These are phyloP conservation scores for Panorpa germanica DNA, from an alignment of 2,888 invertebrate species.

Conservation along the genomic window DNA sequence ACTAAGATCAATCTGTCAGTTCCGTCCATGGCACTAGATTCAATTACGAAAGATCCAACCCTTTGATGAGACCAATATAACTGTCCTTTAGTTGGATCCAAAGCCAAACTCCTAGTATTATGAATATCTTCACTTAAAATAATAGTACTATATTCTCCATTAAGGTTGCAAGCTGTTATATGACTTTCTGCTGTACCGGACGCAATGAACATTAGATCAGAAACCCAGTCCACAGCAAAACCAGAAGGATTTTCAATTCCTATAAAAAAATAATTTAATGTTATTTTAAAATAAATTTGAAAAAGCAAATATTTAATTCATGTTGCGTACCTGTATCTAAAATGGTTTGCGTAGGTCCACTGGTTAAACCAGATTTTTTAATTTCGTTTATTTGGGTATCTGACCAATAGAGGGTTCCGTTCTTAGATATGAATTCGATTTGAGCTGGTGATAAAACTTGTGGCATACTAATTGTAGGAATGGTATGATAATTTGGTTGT, in stretches of 20 bases:
- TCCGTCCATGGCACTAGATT: slow-evolving; percentile 48
- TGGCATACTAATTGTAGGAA: slow-evolving; percentile 60
- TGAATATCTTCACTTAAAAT: slow-evolving; percentile 21
- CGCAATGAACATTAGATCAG: slow-evolving; percentile 54
- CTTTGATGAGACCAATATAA: slow-evolving; percentile 35
- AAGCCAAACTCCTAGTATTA: slow-evolving; percentile 43
- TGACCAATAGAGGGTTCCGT: slow-evolving; percentile 57
- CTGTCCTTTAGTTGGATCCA: slow-evolving; percentile 43
- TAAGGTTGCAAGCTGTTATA: slow-evolving; percentile 50
- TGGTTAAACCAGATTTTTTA: slow-evolving; percentile 43
- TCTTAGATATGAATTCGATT: slow-evolving; percentile 46
- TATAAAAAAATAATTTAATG: slow-evolving; percentile 7
- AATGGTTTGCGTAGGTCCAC: slow-evolving; percentile 47
- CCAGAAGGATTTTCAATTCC: slow-evolving; percentile 27
- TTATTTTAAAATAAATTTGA: background rate
- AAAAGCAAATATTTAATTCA: slow-evolving; percentile 2
- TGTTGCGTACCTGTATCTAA: slow-evolving; percentile 44
- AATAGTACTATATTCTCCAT: slow-evolving; percentile 47
- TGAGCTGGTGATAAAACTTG: slow-evolving; percentile 49
- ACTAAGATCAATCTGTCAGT: slow-evolving; percentile 22
- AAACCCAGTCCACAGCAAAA: slow-evolving; percentile 70
- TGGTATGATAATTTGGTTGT: slow-evolving; percentile 55
- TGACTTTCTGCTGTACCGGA: slow-evolving; percentile 28
- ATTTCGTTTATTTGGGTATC: slow-evolving; percentile 59
- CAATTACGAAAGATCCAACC: slow-evolving; percentile 28